Evolutionary conservation across 2,113 vertebrate species (phyloP).

Genomic region (Forbesichthys papilliferus): DNA sequence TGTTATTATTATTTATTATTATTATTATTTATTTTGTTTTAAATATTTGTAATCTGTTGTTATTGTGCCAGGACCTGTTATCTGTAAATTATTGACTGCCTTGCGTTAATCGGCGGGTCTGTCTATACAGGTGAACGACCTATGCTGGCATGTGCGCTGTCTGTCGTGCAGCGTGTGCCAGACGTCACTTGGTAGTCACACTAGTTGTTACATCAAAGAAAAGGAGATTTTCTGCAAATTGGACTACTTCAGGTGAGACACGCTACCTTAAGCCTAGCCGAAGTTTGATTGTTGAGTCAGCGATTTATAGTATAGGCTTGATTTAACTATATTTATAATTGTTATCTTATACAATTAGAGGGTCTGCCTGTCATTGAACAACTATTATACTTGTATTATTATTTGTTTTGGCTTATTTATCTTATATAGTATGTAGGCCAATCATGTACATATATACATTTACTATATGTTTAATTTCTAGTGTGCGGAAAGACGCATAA

Average conservation of each 20-base stretch:
- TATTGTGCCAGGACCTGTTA: too few relatives aligned
- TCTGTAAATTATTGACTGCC: slow-evolving; percentile 10
- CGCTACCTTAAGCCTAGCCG: background rate
- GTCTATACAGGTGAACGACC: slow-evolving; percentile 87
- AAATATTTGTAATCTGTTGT: too few relatives aligned
- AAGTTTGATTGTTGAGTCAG: background rate
- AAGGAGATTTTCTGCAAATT: slow-evolving; percentile 98
- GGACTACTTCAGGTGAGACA: slow-evolving; percentile 92
- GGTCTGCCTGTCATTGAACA: too few relatives aligned
- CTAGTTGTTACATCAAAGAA: slow-evolving; percentile 97
- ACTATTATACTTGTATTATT: too few relatives aligned
- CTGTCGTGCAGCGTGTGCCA: slow-evolving; percentile 97
- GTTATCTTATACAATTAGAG: too few relatives aligned
- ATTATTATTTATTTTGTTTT: too few relatives aligned
- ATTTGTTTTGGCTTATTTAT: too few relatives aligned
- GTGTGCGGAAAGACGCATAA: background rate
- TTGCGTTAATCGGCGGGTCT: slow-evolving; percentile 9
- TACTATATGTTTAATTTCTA: background rate
- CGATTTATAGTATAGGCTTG: too few relatives aligned
- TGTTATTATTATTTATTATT: too few relatives aligned
- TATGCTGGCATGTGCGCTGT: slow-evolving; percentile 98
- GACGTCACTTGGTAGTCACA: slow-evolving; percentile 90
- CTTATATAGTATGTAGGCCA: background rate
- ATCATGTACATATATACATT: too few relatives aligned
- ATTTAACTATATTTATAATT: too few relatives aligned